Conservation (phyloP, 1,140 invertebrate genomes). For the Cyphomyrmex costatus region DNA sequence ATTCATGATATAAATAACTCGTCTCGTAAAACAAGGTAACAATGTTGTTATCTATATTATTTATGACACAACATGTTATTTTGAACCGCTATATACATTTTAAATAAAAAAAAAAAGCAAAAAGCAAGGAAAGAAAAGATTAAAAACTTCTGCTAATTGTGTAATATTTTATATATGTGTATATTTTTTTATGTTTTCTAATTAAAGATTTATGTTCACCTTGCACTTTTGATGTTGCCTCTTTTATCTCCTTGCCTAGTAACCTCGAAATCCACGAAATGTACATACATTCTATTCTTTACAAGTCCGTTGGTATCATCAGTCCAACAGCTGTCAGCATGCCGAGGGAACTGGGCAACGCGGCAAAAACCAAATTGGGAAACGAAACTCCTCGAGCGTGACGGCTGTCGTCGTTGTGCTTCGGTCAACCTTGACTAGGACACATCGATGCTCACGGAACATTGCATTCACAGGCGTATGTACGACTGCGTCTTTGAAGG, state of each 20-base stretch:
- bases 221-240: background rate
- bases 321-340: slow-evolving; percentile 68
- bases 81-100: background rate
- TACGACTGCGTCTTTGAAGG: background rate
- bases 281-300: slow-evolving; percentile 36
- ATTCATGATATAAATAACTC: slow-evolving; percentile 24
- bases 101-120: background rate
- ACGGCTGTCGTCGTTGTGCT: slow-evolving; percentile 54
- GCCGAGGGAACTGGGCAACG: slow-evolving; percentile 63
- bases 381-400: slow-evolving; percentile 61
- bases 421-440: slow-evolving; percentile 69
- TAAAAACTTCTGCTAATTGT: background rate
- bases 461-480: background rate
- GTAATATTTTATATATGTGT: background rate
- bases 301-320: slow-evolving; percentile 60
- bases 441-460: slow-evolving; percentile 19
- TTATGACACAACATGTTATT: background rate
- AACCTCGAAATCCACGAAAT: slow-evolving; percentile 55
- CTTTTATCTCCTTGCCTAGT: slow-evolving; percentile 32
- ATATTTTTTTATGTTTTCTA: background rate
- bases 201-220: background rate
- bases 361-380: slow-evolving; percentile 73
- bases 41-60: background rate
- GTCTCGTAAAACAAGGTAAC: slow-evolving; percentile 10
- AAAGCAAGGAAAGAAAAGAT: background rate